Evolutionary conservation across 2,888 invertebrate species (phyloP), one percentile per base, ranked within the genome.

Genomic region (Tetranychus piercei): DNA sequence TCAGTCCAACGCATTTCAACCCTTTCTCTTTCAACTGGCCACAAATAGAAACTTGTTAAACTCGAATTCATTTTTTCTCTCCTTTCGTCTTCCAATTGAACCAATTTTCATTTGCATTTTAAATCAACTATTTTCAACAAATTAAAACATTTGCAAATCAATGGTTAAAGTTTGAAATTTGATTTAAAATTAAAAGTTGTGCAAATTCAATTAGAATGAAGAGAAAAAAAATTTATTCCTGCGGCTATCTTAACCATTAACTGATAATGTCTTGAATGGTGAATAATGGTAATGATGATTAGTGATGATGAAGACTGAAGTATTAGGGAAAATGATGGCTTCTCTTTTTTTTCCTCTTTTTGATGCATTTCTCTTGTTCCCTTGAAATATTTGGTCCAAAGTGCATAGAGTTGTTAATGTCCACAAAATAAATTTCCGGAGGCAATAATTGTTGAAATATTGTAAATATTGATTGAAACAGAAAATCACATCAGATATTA

Each of bases 391-490:
- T 34, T 34, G 34, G 34, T 34, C 34, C 34, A 34, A 34, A 34
- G 34, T 34, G 34, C 34, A 34, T 3, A 34, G 34, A 34, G 34
- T 34, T 34, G 34, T 34, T 34, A 34, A 34, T 69, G 69, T 23
- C 22, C 22, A 23, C 11, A 69, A 69, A n/a, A 18, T 11, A 69
- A 23, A 55, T 55, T 55, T 9, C 55, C 55, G 9, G 55, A 55
- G 55, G 55, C 15, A 15, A 55, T 34, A 55, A 55, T 55, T 55
- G 55, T 55, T 15, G 55, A 55, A 55, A 34, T 34, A 34, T 55
- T 55, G 55, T 55, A 55, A 55, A 55, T 55, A 55, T 55, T 55
- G 55, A 69, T 23, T 23, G 69, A 69, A 22, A 66, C 20, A 66
- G 20, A 66, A 66, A 66, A 20, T 66, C 66, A 66, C 18, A 66